Evolutionary conservation across 2,113 vertebrate species (phyloP), one percentile per base, ranked within the genome.

Genomic region (Pteronura brasiliensis): DNA sequence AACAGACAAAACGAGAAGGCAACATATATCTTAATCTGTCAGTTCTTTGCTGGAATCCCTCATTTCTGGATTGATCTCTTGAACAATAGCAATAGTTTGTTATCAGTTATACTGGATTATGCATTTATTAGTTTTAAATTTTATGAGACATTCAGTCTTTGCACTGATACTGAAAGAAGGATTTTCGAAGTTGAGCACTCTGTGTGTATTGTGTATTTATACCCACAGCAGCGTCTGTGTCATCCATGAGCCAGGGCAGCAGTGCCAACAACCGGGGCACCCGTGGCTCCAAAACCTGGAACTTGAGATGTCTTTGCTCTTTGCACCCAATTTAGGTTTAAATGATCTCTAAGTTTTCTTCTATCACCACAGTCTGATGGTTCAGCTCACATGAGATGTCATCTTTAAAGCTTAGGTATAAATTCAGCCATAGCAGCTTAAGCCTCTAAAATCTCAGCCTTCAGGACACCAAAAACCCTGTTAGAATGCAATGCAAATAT

Each of bases 321-420:
- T 88, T 65, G 81, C 27, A 67, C 31, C 57, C 59, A 61, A 10
- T 89, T 93, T 77, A 69, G 52, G n/a, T 86, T 91, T 92, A 89
- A 93, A 81, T 74, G 8, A 88, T 72, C n/a, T 84, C 67, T 79
- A 59, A 69, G 6, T 84, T 95, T 90, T 92, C 55, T 90, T 95
- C n/a, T 76, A 2, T 97, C 71, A 77, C 47, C n/a, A 9, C 21
- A 49, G 5, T 79, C 55, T 49, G 95, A 14, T 52, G 85, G 81
- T 84, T 92, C 9, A 44, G 44, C 23, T 96, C 69, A 47, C 11
- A 83, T 57, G 44, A 93, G 44, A 96, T 81, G 80, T 88, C 57
- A 71, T 96, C 65, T 97, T 93, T 92, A 94, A 88, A 95, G 69
- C 34, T 87, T 80, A 88, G 25, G 23, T 88, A 65, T 84, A 94